Percentiles rank a stretch among this genome's conserved stretches.
These are phyloP conservation scores for Pseudopipra pipra DNA, from an alignment of 2,113 vertebrate genomes.

Conservation along the genomic window DNA sequence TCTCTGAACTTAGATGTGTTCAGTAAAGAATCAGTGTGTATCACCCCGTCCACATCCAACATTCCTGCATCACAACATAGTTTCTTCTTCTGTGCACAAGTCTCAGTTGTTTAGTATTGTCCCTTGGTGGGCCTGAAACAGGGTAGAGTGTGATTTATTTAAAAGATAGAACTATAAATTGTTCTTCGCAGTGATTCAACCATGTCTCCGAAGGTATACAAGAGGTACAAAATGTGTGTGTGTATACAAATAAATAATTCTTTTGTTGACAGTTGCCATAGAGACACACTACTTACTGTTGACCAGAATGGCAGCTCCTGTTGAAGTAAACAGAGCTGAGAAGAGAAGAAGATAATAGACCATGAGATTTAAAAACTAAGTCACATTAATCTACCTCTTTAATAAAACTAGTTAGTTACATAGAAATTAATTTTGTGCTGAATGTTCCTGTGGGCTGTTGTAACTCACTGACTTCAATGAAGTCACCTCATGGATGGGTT, in stretches of 20 bases:
- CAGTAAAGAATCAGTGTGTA: not conserved
- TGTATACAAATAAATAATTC: not conserved
- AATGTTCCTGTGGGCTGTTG: not conserved
- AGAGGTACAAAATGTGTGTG: not conserved
- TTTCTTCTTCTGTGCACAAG: not conserved
- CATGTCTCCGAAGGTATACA: not conserved
- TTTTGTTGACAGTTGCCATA: not conserved
- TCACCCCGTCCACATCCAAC: not conserved
- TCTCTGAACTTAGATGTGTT: not conserved
- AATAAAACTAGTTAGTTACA: not conserved
- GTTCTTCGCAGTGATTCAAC: not conserved
- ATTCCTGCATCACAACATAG: not conserved
- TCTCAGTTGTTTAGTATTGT: not conserved
- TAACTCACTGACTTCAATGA: not conserved
- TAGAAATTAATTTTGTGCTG: not conserved
- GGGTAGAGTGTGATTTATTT: not conserved
- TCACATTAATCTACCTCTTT: not conserved
- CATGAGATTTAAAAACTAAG: not conserved
- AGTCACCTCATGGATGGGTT: not conserved
- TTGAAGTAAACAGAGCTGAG: not conserved
- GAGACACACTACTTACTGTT: not conserved
- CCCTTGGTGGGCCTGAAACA: not conserved
- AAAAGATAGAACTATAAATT: not conserved
- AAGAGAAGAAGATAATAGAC: not conserved
- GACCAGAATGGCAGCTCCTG: not conserved